Percentiles rank a stretch among this genome's conserved stretches.
phyloP scores from a whole-genome alignment of 92 coral and sea anemone species.

The Porites cylindrica region DNA sequence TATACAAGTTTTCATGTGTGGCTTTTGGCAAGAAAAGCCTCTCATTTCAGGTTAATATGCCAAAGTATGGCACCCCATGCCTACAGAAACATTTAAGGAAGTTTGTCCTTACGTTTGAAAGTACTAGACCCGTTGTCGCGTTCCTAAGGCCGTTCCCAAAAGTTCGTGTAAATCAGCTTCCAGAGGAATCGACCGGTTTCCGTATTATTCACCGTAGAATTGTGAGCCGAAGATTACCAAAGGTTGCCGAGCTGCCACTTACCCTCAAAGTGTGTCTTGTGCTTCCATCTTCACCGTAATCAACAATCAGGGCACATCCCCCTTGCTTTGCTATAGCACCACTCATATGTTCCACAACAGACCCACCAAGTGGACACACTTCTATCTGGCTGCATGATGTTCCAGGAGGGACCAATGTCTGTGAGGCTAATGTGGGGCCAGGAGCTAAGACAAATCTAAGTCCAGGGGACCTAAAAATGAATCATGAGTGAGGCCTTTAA shows the following conservation, averaged over 20 bases:
- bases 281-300: slow-evolving; percentile 86
- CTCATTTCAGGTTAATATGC: too few species aligned
- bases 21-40: too few species aligned
- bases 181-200: too few species aligned
- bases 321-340: slow-evolving; percentile 64
- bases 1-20: too few species aligned
- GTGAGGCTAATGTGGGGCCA: slow-evolving; percentile 68
- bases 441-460: slow-evolving; percentile 95
- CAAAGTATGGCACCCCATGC: too few species aligned
- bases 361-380: slow-evolving; percentile 92
- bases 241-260: background rate
- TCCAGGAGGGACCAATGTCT: slow-evolving; percentile 66
- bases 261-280: slow-evolving; percentile 84
- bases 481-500: background rate
- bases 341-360: slow-evolving; percentile 76
- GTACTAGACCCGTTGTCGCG: too few species aligned
- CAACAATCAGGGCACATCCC: slow-evolving; percentile 92
- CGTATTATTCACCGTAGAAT: too few species aligned
- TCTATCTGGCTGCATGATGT: slow-evolving; percentile 70
- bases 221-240: too few species aligned
- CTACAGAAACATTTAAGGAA: too few species aligned
- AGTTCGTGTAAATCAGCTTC: too few species aligned
- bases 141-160: too few species aligned
- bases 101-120: too few species aligned
- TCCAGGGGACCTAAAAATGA: slow-evolving; percentile 68